Conservation (phyloP, 1,140 invertebrate species). For the Drosophila quadrilineata region DNA sequence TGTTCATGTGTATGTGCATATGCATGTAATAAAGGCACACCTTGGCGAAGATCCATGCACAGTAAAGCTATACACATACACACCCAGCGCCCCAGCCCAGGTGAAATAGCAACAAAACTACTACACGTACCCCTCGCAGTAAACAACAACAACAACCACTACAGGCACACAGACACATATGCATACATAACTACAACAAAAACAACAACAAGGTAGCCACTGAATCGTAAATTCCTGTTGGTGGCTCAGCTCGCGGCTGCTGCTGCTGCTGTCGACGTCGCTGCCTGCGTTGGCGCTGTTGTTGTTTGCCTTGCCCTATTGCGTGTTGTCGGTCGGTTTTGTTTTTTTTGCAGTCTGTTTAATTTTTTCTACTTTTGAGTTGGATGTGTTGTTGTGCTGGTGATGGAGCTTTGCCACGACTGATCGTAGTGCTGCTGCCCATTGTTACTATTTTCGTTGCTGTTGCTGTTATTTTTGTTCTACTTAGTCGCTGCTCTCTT, state of each 20-base stretch:
- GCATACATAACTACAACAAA: slow-evolving; percentile 38
- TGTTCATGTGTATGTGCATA: slow-evolving; percentile 6
- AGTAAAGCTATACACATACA: slow-evolving; percentile 21
- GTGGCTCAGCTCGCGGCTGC: slow-evolving; percentile 52
- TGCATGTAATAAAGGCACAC: slow-evolving; percentile 13
- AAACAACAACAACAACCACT: slow-evolving; percentile 47
- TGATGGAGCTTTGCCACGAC: slow-evolving; percentile 66
- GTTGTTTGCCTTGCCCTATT: slow-evolving; percentile 80
- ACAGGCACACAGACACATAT: slow-evolving; percentile 20
- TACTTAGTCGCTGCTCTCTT: slow-evolving; percentile 68
- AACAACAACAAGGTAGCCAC: slow-evolving; percentile 69
- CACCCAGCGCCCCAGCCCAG: slow-evolving; percentile 36
- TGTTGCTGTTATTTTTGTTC: slow-evolving; percentile 32
- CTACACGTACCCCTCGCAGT: slow-evolving; percentile 39
- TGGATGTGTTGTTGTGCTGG: slow-evolving; percentile 44
- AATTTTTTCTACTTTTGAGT: slow-evolving; percentile 71
- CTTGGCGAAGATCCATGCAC: slow-evolving; percentile 46
- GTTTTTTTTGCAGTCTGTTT: slow-evolving; percentile 72
- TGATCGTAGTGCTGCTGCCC: slow-evolving; percentile 34
- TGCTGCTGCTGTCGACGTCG: slow-evolving; percentile 20
- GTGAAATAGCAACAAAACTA: slow-evolving; percentile 44
- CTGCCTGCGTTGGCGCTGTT: slow-evolving; percentile 42
- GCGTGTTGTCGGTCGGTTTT: slow-evolving; percentile 72
- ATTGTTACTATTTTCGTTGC: slow-evolving; percentile 49
- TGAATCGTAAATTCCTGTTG: slow-evolving; percentile 78